phyloP scores from a whole-genome alignment of 2,888 invertebrate genomes.

The Cephus nigrinus region DNA sequence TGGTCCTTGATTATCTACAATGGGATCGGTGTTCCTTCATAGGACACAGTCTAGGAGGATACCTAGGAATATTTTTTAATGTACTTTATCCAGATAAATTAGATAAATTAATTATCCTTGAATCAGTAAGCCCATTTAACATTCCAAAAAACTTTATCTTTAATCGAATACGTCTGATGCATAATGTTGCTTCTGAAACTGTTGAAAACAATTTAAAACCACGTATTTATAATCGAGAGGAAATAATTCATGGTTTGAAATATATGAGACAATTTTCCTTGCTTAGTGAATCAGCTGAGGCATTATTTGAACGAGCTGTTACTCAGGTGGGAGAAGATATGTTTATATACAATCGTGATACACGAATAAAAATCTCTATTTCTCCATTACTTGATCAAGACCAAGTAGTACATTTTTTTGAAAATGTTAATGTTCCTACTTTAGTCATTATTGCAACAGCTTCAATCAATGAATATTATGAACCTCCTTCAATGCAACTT shows the following conservation, averaged over 20 bases:
- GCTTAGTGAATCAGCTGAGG: constrained; percentile 66
- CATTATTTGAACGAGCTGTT: constrained; percentile 68
- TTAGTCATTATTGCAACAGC: constrained; percentile 29
- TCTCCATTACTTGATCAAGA: constrained; percentile 41
- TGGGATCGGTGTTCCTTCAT: constrained; percentile 63
- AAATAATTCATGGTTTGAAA: constrained; percentile 67
- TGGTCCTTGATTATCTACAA: constrained; percentile 58
- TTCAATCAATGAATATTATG: background rate
- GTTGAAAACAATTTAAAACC: constrained; percentile 44
- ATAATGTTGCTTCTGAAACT: constrained; percentile 60
- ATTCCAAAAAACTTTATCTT: constrained; percentile 42
- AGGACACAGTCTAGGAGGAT: constrained; percentile 69
- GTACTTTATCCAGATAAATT: constrained; percentile 65
- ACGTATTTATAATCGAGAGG: constrained; percentile 63
- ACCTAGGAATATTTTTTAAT: constrained; percentile 60
- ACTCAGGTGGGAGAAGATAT: constrained; percentile 62
- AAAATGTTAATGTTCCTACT: constrained; percentile 28
- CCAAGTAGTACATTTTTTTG: constrained; percentile 23
- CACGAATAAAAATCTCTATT: constrained; percentile 65
- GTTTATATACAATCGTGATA: constrained; percentile 71
- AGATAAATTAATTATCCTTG: constrained; percentile 65
- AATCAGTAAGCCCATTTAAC: constrained; percentile 56
- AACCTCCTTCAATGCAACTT: background rate
- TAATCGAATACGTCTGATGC: constrained; percentile 52
- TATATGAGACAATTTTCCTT: constrained; percentile 62